These are phyloP conservation scores for Tetramorium bicarinatum DNA, from an alignment of 2,888 invertebrate genomes.

Conservation along the genomic window DNA sequence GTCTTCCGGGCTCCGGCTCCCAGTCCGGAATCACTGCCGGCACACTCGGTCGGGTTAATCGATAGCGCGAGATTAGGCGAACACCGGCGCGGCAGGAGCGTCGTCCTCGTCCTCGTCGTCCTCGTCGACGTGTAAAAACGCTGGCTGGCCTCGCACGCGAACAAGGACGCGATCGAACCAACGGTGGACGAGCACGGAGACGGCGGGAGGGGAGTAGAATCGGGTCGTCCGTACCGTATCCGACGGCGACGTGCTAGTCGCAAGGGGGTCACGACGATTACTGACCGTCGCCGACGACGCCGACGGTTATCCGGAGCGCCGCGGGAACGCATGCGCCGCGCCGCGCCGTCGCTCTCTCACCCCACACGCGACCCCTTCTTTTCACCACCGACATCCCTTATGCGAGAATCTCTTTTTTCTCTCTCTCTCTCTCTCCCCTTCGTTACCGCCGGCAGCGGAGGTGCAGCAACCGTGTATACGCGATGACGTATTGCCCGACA, in stretches of 20 bases:
- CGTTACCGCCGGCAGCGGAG: conserved; percentile 50
- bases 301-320: conserved; percentile 73
- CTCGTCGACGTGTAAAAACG: conserved; percentile 16
- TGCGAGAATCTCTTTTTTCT: conserved; percentile 67
- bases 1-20: background rate
- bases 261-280: conserved; percentile 79
- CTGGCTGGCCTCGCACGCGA: conserved; percentile 48
- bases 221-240: conserved; percentile 57
- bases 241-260: conserved; percentile 68
- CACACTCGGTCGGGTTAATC: conserved; percentile 79
- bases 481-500: conserved; percentile 68
- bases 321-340: conserved; percentile 74
- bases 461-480: conserved; percentile 60
- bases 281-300: conserved; percentile 74
- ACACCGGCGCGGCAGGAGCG: conserved; percentile 54
- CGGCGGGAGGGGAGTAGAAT: conserved; percentile 50
- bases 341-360: conserved; percentile 62
- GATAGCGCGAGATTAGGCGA: conserved; percentile 80
- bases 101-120: background rate
- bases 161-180: conserved; percentile 45
- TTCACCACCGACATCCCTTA: conserved; percentile 75
- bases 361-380: conserved; percentile 67
- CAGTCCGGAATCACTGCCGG: conserved; percentile 70
- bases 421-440: background rate
- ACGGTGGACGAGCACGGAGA: conserved; percentile 15